Base-by-base conservation (phyloP, 2,797 vertebrate species). In the Momotus momota region DNA sequence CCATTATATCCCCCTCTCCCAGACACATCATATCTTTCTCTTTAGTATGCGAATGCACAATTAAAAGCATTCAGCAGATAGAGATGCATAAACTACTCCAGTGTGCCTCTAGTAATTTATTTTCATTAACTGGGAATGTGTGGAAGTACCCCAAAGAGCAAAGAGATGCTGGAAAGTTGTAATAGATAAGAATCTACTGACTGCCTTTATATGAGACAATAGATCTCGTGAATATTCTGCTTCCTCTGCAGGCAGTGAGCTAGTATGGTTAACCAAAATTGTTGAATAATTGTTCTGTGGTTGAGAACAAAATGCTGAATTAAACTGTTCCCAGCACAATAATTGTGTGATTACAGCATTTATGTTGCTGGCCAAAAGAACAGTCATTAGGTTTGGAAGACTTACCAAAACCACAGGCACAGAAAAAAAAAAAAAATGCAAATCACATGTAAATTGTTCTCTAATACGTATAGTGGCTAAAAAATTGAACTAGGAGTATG, bases 261-360 rank as follows among this genome's bases (percentile, higher is more conserved):
- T 97, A 97, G 98, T 99, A 98, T 98, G 99, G 98, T 99, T 99
- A 99, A 99, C 99, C 99, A 98, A 99, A 99, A 99, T 99, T 98
- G 98, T 98, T 98, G 98, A 98, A 98, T 99, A 99, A 99, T 99
- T 99, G 99, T 99, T 98, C 98, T 98, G 99, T 98, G 98, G 98
- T 98, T 97, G 98, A 98, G 98, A 98, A 98, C 98, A 99, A 98
- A 98, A 98, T 97, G 98, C 98, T 98, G 98, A 99, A 99, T 98
- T 98, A 98, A 98, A 98, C 98, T 98, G 98, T 98, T 99, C 98
- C 98, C 98, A 98, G 98, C 97, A 98, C 98, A 98, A 98, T 99
- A 99, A 99, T 99, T 98, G 98, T 99, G 98, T 99, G 99, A 99
- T 99, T 99, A 99, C 98, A 98, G 98, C 98, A 98, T 98, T 98